A percentile compares a stretch with the other conserved stretches of the same genome.
Conservation (phyloP, 2,797 vertebrate species). For the Anisognathus igniventris region DNA sequence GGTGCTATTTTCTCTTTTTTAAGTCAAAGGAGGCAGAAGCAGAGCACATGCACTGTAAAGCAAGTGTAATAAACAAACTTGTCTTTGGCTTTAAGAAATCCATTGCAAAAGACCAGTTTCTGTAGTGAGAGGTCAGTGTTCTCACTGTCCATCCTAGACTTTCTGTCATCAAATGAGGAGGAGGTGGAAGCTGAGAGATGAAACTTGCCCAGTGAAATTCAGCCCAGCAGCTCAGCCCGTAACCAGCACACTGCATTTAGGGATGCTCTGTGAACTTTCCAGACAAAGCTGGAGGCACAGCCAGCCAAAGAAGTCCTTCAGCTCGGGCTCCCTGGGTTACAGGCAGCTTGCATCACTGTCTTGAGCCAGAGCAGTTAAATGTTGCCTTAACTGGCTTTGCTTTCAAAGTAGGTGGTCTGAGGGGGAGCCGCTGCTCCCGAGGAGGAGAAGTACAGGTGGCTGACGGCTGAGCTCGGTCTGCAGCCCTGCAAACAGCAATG, state of each 20-base stretch:
- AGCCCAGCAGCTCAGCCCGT: neutral
- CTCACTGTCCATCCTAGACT: neutral
- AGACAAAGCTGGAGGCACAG: neutral
- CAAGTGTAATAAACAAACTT: neutral
- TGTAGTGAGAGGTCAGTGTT: neutral
- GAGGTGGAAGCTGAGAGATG: neutral
- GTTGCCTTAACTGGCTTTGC: slow-evolving; percentile 3
- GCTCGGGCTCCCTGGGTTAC: neutral
- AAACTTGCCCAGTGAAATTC: neutral
- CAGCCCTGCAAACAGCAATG: neutral
- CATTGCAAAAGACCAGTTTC: neutral
- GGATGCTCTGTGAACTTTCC: neutral
- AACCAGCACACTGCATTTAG: neutral
- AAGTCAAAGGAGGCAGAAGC: neutral
- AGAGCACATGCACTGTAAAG: neutral
- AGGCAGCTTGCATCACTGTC: neutral
- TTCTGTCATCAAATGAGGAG: neutral
- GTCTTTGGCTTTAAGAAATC: neutral
- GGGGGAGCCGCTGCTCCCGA: neutral
- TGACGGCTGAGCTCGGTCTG: neutral
- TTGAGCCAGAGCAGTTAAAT: neutral
- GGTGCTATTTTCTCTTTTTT: neutral
- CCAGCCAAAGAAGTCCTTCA: neutral
- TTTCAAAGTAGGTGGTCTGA: slow-evolving; percentile 62
- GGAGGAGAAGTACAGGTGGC: slow-evolving; percentile 52